A percentile compares a stretch with the other conserved stretches of the same genome.
phyloP scores from a whole-genome alignment of 2,113 vertebrate species.

The Tupaia chinensis region DNA sequence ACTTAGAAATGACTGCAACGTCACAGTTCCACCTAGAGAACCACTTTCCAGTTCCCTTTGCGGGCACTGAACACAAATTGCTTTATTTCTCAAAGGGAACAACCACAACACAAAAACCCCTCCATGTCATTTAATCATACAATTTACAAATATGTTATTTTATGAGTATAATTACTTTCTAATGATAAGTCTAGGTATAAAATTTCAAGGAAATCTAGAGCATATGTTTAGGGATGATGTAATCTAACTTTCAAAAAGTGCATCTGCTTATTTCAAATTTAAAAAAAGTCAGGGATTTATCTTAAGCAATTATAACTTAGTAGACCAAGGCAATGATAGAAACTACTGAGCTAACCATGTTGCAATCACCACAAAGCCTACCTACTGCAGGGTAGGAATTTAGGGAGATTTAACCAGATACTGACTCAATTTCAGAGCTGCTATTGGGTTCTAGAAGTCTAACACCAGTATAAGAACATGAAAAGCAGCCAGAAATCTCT shows the following conservation, averaged over 20 bases:
- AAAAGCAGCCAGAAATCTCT: background rate
- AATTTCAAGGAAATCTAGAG: conserved; percentile 12
- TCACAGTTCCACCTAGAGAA: conserved; percentile 20
- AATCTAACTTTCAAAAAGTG: background rate
- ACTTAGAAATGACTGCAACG: background rate
- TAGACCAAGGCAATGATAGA: background rate
- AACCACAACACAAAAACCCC: background rate
- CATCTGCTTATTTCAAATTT: background rate
- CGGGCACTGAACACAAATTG: background rate
- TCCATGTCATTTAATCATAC: background rate
- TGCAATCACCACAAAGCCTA: background rate
- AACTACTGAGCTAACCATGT: background rate
- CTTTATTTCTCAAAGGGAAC: conserved; percentile 2
- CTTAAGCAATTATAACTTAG: background rate
- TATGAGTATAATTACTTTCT: conserved; percentile 16
- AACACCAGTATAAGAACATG: background rate
- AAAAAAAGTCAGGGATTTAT: background rate
- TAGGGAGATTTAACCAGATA: background rate
- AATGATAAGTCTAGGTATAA: background rate
- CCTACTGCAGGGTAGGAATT: background rate
- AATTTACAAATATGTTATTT: background rate
- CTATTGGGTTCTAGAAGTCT: background rate
- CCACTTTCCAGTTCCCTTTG: conserved; percentile 27
- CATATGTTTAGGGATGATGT: background rate
- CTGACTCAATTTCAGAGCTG: background rate